Conservation (phyloP, 2,888 invertebrate genomes). For the Cremastinae sp. region DNA sequence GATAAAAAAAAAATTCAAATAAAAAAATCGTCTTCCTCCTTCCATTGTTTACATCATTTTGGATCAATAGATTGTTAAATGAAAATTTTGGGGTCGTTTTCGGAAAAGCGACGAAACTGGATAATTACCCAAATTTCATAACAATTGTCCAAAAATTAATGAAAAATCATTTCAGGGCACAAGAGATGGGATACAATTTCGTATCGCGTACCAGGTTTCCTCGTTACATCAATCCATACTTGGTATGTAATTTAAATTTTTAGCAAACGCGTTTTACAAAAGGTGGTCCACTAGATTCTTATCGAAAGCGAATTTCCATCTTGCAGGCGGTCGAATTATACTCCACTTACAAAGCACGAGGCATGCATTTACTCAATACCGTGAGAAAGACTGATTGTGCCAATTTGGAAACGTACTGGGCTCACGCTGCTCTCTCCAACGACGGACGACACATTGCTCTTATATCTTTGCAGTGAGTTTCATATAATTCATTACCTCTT, state of each 20-base stretch:
- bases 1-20: too few relatives aligned
- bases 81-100: too few relatives aligned
- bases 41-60: too few relatives aligned
- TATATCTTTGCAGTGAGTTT: slow-evolving; percentile 85
- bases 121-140: too few relatives aligned
- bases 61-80: too few relatives aligned
- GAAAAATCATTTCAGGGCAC: slow-evolving; percentile 73
- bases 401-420: slow-evolving; percentile 86
- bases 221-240: slow-evolving; percentile 85
- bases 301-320: slow-evolving; percentile 56
- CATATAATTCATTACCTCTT: too few relatives aligned
- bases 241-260: slow-evolving; percentile 79
- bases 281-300: slow-evolving; percentile 7
- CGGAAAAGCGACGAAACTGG: too few relatives aligned
- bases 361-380: slow-evolving; percentile 84
- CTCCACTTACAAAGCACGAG: slow-evolving; percentile 87
- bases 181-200: slow-evolving; percentile 77
- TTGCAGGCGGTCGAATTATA: slow-evolving; percentile 87
- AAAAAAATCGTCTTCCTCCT: too few relatives aligned
- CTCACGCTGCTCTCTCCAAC: slow-evolving; percentile 84
- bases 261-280: too few relatives aligned
- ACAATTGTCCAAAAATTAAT: too few relatives aligned
- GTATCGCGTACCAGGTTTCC: slow-evolving; percentile 83
- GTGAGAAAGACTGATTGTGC: slow-evolving; percentile 85
- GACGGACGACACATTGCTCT: slow-evolving; percentile 85